These are phyloP conservation scores for Siniperca chuatsi DNA, from an alignment of 2,113 vertebrate genomes.

Conservation along the genomic window DNA sequence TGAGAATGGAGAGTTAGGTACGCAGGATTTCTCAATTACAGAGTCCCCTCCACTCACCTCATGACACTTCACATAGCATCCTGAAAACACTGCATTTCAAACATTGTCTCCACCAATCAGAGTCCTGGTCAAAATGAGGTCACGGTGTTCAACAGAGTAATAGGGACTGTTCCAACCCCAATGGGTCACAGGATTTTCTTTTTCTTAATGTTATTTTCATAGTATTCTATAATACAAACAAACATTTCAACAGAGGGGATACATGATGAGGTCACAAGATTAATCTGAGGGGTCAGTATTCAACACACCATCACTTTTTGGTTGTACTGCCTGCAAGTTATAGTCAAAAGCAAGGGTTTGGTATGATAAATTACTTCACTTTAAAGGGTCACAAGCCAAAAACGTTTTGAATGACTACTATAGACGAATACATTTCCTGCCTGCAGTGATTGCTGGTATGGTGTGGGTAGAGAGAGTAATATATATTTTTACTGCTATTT, in stretches of 20 bases:
- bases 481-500: too few species aligned
- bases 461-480: too few species aligned
- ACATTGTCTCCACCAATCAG: background rate
- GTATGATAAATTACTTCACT: background rate
- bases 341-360: background rate
- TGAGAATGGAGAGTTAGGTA: slow-evolving; percentile 96
- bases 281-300: too few species aligned
- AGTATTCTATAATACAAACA: background rate
- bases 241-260: background rate
- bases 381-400: background rate
- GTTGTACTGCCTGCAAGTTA: too few species aligned
- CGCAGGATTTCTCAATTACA: slow-evolving; percentile 20
- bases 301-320: too few species aligned
- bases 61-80: background rate
- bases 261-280: too few species aligned
- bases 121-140: background rate
- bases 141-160: background rate
- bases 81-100: background rate
- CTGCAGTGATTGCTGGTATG: background rate
- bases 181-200: background rate
- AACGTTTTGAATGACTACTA: too few species aligned
- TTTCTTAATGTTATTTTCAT: background rate
- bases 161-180: too few species aligned
- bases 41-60: background rate
- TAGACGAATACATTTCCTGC: background rate